Evolutionary conservation across 2,797 vertebrate species (phyloP), one percentile per base, ranked within the genome.

Genomic region (Huso huso): DNA sequence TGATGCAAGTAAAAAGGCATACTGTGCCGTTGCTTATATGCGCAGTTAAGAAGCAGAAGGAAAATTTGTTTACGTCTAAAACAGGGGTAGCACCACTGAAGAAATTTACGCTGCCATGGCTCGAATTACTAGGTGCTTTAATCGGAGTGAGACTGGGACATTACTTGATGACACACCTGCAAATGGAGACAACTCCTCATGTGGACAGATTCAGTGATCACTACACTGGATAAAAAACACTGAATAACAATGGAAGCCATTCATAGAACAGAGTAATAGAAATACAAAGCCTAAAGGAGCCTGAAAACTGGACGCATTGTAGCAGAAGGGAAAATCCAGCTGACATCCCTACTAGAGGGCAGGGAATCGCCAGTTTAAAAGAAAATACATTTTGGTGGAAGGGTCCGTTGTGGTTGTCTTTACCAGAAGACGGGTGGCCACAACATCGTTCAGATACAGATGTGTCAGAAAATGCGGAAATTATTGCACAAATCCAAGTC

Each of bases 81-180:
- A 66, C 69, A 7, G 64, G 49, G 9, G 69, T 76, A 0, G 67
- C 69, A 0, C 68, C 71, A 4, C 4, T 78, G 5, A 78, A 73
- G 51, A 77, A 72, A 63, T 55, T 75, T 12, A 71, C 73, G 0
- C 51, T 76, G 6, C 73, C 71, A 13, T 51, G 8, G 1, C 48
- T 75, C 7, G 70, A 78, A 11, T 37, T 73, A 0, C 72, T 74
- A 71, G 72, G 73, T 6, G 70, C 72, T 6, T 49, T 77, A 9
- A 71, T 72, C 12, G 71, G 72, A 53, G 71, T 64, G 8, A 65
- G 70, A n/a, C 8, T 69, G 10, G 69, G 50, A 11, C 62, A 69
- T 7, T 70, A 18, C 8, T 62, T 75, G 6, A 52, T 69, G 8
- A 71, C 49, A 6, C 6, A 69, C 11, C 60, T 75, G 15, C 64